Evolutionary conservation across 2,888 invertebrate species (phyloP).

Genomic region (Ditylenchus weischeri): DNA sequence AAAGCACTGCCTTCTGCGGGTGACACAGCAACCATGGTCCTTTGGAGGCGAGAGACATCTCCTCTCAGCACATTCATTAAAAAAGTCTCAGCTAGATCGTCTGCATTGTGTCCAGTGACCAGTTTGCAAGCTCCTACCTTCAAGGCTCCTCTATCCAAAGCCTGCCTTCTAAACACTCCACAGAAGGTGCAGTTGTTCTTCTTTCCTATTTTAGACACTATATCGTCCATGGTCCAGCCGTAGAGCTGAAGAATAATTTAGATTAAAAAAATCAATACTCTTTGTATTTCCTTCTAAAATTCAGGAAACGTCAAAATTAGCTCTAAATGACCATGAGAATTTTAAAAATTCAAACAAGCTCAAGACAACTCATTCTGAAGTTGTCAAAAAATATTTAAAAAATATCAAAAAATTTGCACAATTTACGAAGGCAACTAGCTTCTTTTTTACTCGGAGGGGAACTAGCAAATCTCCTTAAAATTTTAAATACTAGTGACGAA

Average conservation of each 20-base stretch:
- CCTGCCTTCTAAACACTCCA: conserved; percentile 71
- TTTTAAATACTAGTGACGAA: too few relatives aligned
- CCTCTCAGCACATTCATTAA: conserved; percentile 74
- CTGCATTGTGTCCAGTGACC: conserved; percentile 75
- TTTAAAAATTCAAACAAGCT: too few relatives aligned
- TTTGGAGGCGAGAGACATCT: conserved; percentile 84
- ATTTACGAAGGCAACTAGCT: too few relatives aligned
- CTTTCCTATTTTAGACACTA: conserved; percentile 74
- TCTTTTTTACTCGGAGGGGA: too few relatives aligned
- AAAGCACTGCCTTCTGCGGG: conserved; percentile 6
- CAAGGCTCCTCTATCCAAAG: conserved; percentile 88
- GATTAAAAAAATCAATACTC: background rate
- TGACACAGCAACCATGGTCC: conserved; percentile 38
- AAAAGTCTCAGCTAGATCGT: conserved; percentile 92
- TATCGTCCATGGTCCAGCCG: conserved; percentile 95
- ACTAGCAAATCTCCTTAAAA: too few relatives aligned
- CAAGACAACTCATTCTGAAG: too few relatives aligned
- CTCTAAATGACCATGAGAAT: too few relatives aligned
- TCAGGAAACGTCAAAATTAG: too few relatives aligned
- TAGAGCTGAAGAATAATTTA: conserved; percentile 62
- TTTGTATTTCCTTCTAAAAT: too few relatives aligned
- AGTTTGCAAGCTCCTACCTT: conserved; percentile 83
- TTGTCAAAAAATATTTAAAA: too few relatives aligned
- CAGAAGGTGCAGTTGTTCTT: conserved; percentile 83
- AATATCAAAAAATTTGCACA: too few relatives aligned